Base-by-base conservation (phyloP, 2,888 invertebrate species). In the Luperina testacea region DNA sequence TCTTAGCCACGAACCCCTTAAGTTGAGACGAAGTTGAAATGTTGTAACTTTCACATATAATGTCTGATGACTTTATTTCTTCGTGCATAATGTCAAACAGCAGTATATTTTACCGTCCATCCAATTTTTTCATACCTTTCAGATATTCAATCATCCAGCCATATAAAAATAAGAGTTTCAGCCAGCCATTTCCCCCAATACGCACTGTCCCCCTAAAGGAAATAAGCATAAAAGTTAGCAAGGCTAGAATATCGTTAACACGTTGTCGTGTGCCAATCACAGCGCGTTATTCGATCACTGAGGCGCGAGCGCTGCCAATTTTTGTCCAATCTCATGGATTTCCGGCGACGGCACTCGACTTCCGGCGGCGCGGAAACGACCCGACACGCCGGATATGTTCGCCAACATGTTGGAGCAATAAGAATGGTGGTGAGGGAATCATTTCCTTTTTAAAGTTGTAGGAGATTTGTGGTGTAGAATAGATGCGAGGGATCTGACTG, bases 301-400 rank as follows among this genome's bases (percentile, higher is more conserved):
- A 85, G 88, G 88, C 89, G 90, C 90, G 88, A 90, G 90, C 87
- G 90, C 90, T 91, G 91, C 91, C 95, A 95, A 95, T 95, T 96
- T 96, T 95, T 94, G 92, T 93, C 94, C 96, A 96, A 96, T 96
- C 95, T 95, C 93, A 87, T 91, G 92, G 91, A 95, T 96, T 96
- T 96, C 96, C 96, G 94, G 92, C 86, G 91, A 92, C 92, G 92
- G 92, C 92, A 90, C 91, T 90, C 82, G 84, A 87, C 91, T 91
- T 93, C 94, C 94, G 91, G 90, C 71, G 72, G 86, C 87, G 84
- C 91, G 95, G 95, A 94, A 94, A 94, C 95, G 91, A 94, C 88
- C 85, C 89, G 92, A 91, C 89, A 87, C 81, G 83, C 79, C 90
- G 84, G 84, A 84, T 88, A 85, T 90, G 87, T 81, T 83, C 83